Evolutionary conservation across 1,140 invertebrate species (phyloP).

Genomic region (Ridgeia piscesae): DNA sequence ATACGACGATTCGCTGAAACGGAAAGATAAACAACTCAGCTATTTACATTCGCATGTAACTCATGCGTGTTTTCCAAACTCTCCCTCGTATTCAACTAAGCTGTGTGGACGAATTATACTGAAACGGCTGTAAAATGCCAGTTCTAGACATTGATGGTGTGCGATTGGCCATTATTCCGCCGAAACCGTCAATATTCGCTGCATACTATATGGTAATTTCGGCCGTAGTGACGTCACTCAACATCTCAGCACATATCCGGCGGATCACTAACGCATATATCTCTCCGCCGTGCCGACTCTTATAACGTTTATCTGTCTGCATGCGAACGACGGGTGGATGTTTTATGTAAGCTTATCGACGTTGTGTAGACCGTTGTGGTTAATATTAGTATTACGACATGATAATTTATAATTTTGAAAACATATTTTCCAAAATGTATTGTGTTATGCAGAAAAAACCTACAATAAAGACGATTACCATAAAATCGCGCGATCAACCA

Average conservation of each 20-base stretch:
- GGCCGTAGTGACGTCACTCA: neutral
- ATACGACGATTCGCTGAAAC: neutral
- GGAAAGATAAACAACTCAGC: neutral
- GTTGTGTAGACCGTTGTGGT: neutral
- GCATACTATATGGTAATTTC: neutral
- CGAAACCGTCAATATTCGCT: neutral
- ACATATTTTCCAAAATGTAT: neutral
- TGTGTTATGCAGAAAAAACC: neutral
- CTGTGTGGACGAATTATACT: neutral
- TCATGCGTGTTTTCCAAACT: neutral
- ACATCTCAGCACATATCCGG: neutral
- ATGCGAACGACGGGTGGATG: neutral
- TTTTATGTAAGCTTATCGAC: neutral
- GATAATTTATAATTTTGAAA: neutral
- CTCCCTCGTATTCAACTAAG: neutral
- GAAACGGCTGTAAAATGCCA: neutral
- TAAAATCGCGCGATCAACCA: no score
- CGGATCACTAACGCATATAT: neutral
- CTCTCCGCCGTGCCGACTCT: no score
- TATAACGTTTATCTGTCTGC: neutral
- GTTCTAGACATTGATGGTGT: neutral
- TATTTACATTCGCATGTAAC: neutral
- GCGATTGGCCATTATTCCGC: neutral
- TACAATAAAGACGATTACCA: no score
- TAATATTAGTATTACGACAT: neutral